These are phyloP conservation scores for Kradibia gibbosae DNA, from an alignment of 1,140 invertebrate genomes.

Conservation along the genomic window DNA sequence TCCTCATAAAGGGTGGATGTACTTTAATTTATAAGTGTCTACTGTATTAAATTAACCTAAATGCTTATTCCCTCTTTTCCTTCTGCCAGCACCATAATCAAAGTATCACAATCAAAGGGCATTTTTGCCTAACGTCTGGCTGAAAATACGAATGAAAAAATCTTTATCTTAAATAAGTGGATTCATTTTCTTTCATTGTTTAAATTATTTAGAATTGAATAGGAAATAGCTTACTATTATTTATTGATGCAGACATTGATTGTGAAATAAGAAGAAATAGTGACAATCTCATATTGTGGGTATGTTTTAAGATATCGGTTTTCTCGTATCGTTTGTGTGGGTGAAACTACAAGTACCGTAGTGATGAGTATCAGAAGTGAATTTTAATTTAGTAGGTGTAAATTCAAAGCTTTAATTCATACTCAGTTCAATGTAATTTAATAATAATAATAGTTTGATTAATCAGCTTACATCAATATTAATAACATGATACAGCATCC, in stretches of 20 bases:
- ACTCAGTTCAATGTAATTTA: background rate
- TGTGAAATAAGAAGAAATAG: background rate
- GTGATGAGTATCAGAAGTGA: background rate
- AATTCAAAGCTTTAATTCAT: background rate
- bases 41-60: background rate
- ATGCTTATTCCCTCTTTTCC: background rate
- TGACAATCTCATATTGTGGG: background rate
- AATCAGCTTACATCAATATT: background rate
- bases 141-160: background rate
- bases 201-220: background rate
- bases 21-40: background rate
- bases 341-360: background rate
- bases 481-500: background rate
- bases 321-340: background rate
- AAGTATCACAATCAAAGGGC: too few species aligned
- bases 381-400: background rate
- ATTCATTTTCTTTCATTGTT: background rate
- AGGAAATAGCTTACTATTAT: background rate
- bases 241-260: background rate
- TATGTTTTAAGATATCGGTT: background rate
- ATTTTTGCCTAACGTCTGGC: background rate
- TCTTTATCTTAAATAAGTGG: background rate
- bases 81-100: slow-evolving; percentile 24
- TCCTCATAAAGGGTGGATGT: background rate
- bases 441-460: background rate